Evolutionary conservation across 2,113 vertebrate species (phyloP).

Genomic region (Amblyopsis rosae): DNA sequence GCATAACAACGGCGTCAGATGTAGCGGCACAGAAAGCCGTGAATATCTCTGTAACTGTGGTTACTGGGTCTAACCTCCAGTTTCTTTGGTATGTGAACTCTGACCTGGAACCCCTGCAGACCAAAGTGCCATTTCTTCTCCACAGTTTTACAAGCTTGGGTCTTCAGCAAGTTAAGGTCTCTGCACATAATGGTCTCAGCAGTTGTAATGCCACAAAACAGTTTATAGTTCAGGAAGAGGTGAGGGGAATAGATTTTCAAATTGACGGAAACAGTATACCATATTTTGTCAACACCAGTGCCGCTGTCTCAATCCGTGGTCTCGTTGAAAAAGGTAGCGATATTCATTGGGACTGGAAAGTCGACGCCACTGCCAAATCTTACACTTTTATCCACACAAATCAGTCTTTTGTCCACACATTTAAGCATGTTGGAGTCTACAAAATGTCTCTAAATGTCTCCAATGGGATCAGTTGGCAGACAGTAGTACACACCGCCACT

Average conservation of each 20-base stretch:
- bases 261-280: constrained; percentile 48
- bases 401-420: constrained; percentile 52
- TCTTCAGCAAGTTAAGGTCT: constrained; percentile 53
- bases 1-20: constrained; percentile 40
- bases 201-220: constrained; percentile 52
- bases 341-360: constrained; percentile 72
- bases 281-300: constrained; percentile 56
- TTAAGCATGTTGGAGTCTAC: constrained; percentile 60
- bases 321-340: constrained; percentile 54
- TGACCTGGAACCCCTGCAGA: constrained; percentile 28
- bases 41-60: constrained; percentile 64
- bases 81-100: constrained; percentile 69
- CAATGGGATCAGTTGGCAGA: constrained; percentile 73
- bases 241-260: constrained; percentile 64
- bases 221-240: constrained; percentile 68
- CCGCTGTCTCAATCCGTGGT: constrained; percentile 48
- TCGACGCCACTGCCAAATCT: constrained; percentile 10
- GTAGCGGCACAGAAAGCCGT: constrained; percentile 55
- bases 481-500: constrained; percentile 50
- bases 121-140: constrained; percentile 55
- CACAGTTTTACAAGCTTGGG: constrained; percentile 63
- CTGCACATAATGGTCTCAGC: constrained; percentile 69
- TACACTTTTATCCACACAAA: constrained; percentile 18
- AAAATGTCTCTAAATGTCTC: constrained; percentile 72
- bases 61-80: constrained; percentile 67